phyloP scores from a whole-genome alignment of 2,888 invertebrate genomes.

The Drosophila mimica region DNA sequence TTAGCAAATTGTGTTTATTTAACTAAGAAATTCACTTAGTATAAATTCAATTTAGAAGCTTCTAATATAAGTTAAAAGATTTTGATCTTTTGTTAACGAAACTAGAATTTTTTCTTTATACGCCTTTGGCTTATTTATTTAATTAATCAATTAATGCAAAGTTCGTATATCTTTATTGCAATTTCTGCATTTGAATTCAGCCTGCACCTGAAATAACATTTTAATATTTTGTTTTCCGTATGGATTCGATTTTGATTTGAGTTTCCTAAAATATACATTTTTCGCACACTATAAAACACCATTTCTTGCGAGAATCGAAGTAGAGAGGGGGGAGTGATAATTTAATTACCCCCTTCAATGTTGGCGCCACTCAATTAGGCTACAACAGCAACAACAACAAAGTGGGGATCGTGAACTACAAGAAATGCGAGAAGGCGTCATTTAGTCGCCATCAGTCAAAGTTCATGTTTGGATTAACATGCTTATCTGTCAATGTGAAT shows the following conservation, averaged over 20 bases:
- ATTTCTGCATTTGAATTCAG: conserved; percentile 5
- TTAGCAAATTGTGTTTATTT: neutral
- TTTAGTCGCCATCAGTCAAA: conserved; percentile 77
- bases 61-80: neutral
- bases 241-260: conserved; percentile 20
- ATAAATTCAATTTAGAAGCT: neutral
- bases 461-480: conserved; percentile 80
- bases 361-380: conserved; percentile 78
- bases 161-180: neutral
- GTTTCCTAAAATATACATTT: conserved; percentile 39
- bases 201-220: conserved; percentile 2
- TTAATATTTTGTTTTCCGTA: conserved; percentile 37
- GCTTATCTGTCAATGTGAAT: conserved; percentile 64
- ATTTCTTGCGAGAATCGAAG: conserved; percentile 27
- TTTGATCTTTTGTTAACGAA: too few relatives aligned
- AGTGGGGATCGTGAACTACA: conserved; percentile 8
- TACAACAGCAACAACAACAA: conserved; percentile 31
- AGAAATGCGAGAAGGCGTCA: conserved; percentile 55
- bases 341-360: conserved; percentile 23
- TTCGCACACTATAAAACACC: conserved; percentile 64
- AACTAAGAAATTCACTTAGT: neutral
- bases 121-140: too few relatives aligned
- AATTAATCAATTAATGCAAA: neutral
- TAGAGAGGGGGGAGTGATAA: conserved; percentile 37
- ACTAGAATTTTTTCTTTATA: too few relatives aligned